phyloP scores from a whole-genome alignment of 2,113 vertebrate genomes.

The Tringa solitaria region DNA sequence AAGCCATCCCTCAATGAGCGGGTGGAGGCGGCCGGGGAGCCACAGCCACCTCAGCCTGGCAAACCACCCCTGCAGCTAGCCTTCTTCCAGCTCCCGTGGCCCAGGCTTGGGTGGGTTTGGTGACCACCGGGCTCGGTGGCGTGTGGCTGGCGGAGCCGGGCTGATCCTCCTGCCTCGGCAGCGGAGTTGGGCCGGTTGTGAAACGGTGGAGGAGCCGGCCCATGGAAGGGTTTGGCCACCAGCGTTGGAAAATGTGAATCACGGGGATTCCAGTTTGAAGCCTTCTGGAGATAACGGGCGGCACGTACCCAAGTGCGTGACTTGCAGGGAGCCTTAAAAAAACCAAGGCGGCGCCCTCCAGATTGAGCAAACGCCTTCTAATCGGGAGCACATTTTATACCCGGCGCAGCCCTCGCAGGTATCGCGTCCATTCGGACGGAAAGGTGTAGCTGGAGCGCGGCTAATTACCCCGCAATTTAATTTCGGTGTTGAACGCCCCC shows the following conservation, averaged over 20 bases:
- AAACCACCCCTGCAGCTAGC: not conserved
- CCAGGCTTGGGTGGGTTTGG: rapidly evolving
- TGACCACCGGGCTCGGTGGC: not conserved
- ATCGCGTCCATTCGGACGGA: not conserved
- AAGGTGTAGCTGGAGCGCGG: not conserved
- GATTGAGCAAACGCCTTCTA: conserved; percentile 30
- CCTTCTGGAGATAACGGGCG: conserved; percentile 48
- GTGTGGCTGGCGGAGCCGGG: not conserved
- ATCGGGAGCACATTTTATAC: conserved; percentile 12
- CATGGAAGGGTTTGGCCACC: not conserved
- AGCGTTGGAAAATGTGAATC: conserved; percentile 55
- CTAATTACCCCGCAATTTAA: not conserved
- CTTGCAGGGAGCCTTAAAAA: conserved; percentile 47
- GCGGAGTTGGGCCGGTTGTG: not conserved
- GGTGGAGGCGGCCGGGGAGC: not conserved
- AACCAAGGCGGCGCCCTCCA: conserved; percentile 8
- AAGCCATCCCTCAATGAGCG: not conserved
- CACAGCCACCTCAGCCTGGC: not conserved
- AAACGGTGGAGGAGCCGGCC: not conserved
- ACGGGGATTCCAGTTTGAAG: conserved; percentile 53
- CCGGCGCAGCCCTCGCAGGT: not conserved
- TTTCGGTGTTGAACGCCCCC: not conserved
- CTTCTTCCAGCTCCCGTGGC: not conserved
- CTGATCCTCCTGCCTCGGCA: rapidly evolving
- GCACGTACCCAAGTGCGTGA: conserved; percentile 33